These are phyloP conservation scores for Pimpla rufipes DNA, from an alignment of 2,888 invertebrate species.

Conservation along the genomic window DNA sequence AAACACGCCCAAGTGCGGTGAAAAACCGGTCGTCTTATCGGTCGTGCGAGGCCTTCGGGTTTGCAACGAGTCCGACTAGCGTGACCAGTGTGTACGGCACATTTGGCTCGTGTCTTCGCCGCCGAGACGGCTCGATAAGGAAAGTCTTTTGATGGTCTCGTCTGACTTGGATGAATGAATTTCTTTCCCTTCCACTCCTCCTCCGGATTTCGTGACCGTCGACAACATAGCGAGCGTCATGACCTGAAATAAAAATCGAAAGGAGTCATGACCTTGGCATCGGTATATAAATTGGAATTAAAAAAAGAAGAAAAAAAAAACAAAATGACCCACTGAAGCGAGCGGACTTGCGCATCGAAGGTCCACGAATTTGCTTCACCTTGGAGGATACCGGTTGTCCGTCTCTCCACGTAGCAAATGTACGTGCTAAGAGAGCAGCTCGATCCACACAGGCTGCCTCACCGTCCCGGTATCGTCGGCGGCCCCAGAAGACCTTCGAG, in stretches of 20 bases:
- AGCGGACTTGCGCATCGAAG: too few relatives aligned
- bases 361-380: constrained; percentile 22
- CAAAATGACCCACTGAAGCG: too few relatives aligned
- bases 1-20: constrained; percentile 10
- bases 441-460: background rate
- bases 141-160: background rate
- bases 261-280: constrained; percentile 1
- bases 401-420: background rate
- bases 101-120: background rate
- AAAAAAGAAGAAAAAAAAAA: too few relatives aligned
- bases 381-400: constrained; percentile 26
- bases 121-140: background rate
- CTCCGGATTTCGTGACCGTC: background rate
- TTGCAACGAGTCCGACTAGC: background rate
- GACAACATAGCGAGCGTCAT: background rate
- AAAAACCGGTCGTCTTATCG: constrained; percentile 57
- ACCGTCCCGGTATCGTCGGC: background rate
- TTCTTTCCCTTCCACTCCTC: background rate
- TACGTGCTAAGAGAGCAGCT: background rate
- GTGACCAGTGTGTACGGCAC: background rate
- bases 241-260: background rate
- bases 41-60: background rate
- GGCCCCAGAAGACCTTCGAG: constrained; percentile 13
- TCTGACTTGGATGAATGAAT: background rate
- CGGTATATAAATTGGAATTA: background rate